phyloP scores from a whole-genome alignment of 1,140 invertebrate genomes.

The Diabrotica virgifera region DNA sequence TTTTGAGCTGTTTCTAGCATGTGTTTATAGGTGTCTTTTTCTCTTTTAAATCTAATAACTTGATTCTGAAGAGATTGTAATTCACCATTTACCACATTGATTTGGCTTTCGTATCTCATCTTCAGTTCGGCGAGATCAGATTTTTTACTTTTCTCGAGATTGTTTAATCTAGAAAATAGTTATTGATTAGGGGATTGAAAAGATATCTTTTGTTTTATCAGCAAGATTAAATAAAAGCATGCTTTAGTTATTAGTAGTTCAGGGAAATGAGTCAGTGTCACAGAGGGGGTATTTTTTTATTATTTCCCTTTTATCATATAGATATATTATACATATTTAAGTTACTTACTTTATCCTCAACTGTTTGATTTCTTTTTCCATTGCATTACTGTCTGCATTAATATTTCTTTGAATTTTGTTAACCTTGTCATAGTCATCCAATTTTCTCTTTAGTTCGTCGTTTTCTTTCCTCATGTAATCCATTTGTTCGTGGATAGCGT shows the following conservation, averaged over 20 bases:
- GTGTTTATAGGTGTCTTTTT: constrained; percentile 87
- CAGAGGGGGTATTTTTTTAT: too few species aligned
- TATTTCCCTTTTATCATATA: too few species aligned
- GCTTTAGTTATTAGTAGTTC: too few species aligned
- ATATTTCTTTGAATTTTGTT: constrained; percentile 76
- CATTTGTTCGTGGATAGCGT: constrained; percentile 67
- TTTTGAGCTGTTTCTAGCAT: constrained; percentile 84
- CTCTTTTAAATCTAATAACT: constrained; percentile 75
- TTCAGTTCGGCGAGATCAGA: constrained; percentile 82
- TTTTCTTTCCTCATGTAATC: constrained; percentile 70
- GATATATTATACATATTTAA: too few species aligned
- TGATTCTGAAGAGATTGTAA: constrained; percentile 80
- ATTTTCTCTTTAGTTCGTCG: constrained; percentile 75
- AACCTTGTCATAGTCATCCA: constrained; percentile 83
- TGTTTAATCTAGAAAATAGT: constrained; percentile 57
- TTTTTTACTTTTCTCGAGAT: constrained; percentile 77
- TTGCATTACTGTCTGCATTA: constrained; percentile 67
- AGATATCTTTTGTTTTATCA: too few species aligned
- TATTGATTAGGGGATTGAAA: too few species aligned
- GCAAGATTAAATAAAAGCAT: too few species aligned
- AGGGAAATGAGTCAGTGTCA: too few species aligned
- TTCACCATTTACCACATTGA: constrained; percentile 82
- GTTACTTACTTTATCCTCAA: constrained; percentile 58
- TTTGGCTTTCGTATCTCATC: constrained; percentile 82
- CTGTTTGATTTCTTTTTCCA: constrained; percentile 73